Evolutionary conservation across 1,140 invertebrate species (phyloP).

Genomic region (Tribolium castaneum): DNA sequence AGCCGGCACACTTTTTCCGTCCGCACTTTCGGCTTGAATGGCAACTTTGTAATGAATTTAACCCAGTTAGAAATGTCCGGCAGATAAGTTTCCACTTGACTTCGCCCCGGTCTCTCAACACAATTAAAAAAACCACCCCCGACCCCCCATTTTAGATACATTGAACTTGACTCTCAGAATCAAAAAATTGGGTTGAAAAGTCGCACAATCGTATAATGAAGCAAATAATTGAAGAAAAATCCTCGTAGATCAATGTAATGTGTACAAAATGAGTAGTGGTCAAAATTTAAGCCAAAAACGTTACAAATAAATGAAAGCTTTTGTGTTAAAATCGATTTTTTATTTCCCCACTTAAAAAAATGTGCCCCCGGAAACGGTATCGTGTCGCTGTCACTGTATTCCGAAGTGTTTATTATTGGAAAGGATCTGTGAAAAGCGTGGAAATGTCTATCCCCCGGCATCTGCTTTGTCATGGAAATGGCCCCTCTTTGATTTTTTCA

Average conservation of each 20-base stretch:
- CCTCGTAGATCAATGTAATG: too few species aligned
- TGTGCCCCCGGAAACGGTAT: not conserved
- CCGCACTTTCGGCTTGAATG: not conserved
- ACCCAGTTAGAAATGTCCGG: not conserved
- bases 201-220: too few species aligned
- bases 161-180: too few species aligned
- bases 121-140: too few species aligned
- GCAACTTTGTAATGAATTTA: slow-evolving; percentile 5
- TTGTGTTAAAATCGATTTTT: not conserved
- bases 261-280: too few species aligned
- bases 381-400: not conserved
- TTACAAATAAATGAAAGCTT: too few species aligned
- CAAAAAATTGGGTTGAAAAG: too few species aligned
- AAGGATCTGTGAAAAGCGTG: not conserved
- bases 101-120: too few species aligned
- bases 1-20: not conserved
- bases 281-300: too few species aligned
- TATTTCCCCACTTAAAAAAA: not conserved
- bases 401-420: not conserved
- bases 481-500: not conserved
- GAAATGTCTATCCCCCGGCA: not conserved
- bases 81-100: not conserved
- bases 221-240: too few species aligned
- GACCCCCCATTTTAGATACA: too few species aligned
- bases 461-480: not conserved